These are phyloP conservation scores for Sebastes matsubarae DNA, from an alignment of 2,797 vertebrate genomes.

Conservation along the genomic window DNA sequence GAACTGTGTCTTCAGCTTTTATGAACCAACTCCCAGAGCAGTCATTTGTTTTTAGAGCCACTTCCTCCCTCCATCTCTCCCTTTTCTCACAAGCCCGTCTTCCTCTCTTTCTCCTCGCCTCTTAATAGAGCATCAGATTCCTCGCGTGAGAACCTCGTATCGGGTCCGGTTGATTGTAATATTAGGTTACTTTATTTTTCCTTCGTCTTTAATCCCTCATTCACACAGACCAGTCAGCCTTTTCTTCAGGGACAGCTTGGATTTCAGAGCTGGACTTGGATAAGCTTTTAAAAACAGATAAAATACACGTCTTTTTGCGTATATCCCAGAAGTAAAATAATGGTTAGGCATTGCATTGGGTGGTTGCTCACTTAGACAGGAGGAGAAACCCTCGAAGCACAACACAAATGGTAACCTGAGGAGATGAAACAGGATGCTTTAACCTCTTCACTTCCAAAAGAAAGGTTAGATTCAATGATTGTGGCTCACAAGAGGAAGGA, in stretches of 20 bases:
- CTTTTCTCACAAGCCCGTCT: background rate
- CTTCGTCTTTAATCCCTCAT: constrained; percentile 29
- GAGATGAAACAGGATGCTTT: background rate
- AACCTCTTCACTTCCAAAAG: background rate
- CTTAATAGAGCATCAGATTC: constrained; percentile 34
- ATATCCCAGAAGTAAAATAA: background rate
- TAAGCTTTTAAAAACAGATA: background rate
- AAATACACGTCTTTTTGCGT: background rate
- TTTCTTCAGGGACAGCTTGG: constrained; percentile 39
- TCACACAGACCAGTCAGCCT: constrained; percentile 25
- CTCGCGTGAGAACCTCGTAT: constrained; percentile 47
- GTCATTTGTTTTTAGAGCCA: constrained; percentile 25
- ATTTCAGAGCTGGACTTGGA: constrained; percentile 32
- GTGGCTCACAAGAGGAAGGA: background rate
- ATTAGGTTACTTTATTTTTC: constrained; percentile 51
- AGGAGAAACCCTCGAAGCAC: background rate
- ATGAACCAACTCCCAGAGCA: constrained; percentile 19
- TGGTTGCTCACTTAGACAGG: constrained; percentile 28
- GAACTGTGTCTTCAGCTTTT: background rate
- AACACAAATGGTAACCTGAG: background rate
- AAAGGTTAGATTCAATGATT: background rate
- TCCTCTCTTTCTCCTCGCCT: background rate
- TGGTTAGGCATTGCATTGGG: constrained; percentile 10
- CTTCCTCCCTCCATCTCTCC: constrained; percentile 7
- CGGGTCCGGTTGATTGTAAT: constrained; percentile 38